Percentiles rank a stretch among this genome's conserved stretches.
Evolutionary conservation across 2,797 vertebrate genomes (phyloP).

Genomic region (Streptopelia turtur): DNA sequence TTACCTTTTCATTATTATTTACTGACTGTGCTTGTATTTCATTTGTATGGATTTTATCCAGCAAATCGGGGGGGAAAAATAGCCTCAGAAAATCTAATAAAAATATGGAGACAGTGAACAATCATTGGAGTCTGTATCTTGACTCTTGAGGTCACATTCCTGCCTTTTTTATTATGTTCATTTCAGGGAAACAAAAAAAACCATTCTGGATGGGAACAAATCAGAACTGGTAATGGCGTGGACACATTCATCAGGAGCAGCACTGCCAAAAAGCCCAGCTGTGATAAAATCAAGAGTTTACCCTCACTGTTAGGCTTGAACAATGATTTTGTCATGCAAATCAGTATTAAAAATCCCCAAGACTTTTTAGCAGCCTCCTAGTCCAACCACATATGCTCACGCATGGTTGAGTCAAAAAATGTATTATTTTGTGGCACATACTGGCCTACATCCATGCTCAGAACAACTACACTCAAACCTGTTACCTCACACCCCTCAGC

Average conservation of each 20-base stretch:
- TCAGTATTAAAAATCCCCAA: slow-evolving; percentile 80
- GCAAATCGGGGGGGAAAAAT: slow-evolving; percentile 51
- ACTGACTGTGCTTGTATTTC: slow-evolving; percentile 88
- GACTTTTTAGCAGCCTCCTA: slow-evolving; percentile 82
- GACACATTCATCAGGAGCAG: slow-evolving; percentile 81
- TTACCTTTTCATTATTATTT: slow-evolving; percentile 95
- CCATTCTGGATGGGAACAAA: slow-evolving; percentile 81
- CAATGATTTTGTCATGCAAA: slow-evolving; percentile 76
- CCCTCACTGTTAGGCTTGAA: slow-evolving; percentile 75
- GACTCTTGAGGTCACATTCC: slow-evolving; percentile 79
- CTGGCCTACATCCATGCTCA: neutral
- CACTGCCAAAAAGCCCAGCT: slow-evolving; percentile 70
- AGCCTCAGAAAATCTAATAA: slow-evolving; percentile 86
- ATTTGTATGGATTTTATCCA: slow-evolving; percentile 92
- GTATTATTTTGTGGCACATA: neutral
- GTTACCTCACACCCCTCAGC: no score
- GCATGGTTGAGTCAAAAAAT: neutral
- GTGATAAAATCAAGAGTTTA: slow-evolving; percentile 74
- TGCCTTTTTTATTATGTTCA: slow-evolving; percentile 83
- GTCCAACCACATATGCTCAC: slow-evolving; percentile 67
- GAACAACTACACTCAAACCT: neutral
- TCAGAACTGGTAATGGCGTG: slow-evolving; percentile 79
- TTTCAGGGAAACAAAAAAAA: slow-evolving; percentile 73
- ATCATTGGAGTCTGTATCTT: slow-evolving; percentile 78
- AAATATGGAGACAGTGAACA: slow-evolving; percentile 78